A percentile compares a stretch with the other conserved stretches of the same genome.
These are phyloP conservation scores for Reticulitermes speratus DNA, from an alignment of 1,140 invertebrate species.

Conservation along the genomic window DNA sequence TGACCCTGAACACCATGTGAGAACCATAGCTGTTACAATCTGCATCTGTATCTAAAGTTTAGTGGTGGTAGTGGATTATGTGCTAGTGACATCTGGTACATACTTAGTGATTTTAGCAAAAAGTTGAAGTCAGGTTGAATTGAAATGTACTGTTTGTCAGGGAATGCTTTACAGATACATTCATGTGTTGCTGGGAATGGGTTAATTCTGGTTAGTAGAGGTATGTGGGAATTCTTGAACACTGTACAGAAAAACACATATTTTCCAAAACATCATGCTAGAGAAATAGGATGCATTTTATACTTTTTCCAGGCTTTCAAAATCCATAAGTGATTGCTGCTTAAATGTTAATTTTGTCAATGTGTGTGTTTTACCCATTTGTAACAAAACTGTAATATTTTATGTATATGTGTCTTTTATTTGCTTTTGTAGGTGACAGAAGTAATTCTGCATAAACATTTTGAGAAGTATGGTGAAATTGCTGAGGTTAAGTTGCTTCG, in stretches of 20 bases:
- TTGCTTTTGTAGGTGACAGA: conserved; percentile 54
- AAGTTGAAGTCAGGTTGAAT: too few species aligned
- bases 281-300: neutral
- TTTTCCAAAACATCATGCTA: neutral
- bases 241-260: neutral
- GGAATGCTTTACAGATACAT: too few species aligned
- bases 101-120: too few species aligned
- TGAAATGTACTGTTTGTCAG: too few species aligned
- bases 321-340: neutral
- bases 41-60: too few species aligned
- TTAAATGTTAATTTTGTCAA: conserved; percentile 5
- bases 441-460: conserved; percentile 67
- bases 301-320: neutral
- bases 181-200: too few species aligned
- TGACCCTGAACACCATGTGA: too few species aligned
- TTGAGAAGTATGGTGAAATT: conserved; percentile 74
- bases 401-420: neutral
- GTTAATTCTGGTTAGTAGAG: too few species aligned
- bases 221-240: neutral
- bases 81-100: too few species aligned
- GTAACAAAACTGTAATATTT: neutral
- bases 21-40: too few species aligned
- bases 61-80: too few species aligned
- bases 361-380: neutral
- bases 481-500: conserved; percentile 74